phyloP scores from a whole-genome alignment of 1,140 invertebrate genomes.

The Chelonus insularis region DNA sequence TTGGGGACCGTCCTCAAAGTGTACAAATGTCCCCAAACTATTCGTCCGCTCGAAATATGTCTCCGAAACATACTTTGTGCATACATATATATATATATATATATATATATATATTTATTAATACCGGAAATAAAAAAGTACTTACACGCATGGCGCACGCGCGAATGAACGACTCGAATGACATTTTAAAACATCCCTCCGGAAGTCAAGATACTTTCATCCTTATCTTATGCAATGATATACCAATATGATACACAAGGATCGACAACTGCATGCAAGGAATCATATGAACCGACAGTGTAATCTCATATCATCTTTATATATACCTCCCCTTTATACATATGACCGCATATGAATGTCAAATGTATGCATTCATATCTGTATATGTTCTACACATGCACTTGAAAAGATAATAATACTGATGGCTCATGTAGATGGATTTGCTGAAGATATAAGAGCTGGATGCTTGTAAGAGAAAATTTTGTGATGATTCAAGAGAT shows the following conservation, averaged over 20 bases:
- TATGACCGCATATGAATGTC: neutral
- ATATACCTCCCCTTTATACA: neutral
- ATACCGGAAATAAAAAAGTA: conserved; percentile 20
- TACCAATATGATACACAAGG: conserved; percentile 11
- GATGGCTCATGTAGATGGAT: no score
- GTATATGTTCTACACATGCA: no score
- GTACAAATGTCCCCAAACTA: no score
- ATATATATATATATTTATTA: no score
- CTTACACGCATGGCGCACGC: conserved; percentile 15
- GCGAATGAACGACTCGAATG: conserved; percentile 34
- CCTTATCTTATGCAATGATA: conserved; percentile 34
- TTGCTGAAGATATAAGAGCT: no score
- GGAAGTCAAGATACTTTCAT: conserved; percentile 43
- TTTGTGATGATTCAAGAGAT: neutral
- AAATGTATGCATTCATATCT: neutral
- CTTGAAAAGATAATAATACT: no score
- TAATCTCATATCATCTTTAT: conserved; percentile 18
- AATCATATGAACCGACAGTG: conserved; percentile 16
- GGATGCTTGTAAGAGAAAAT: neutral
- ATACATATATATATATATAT: no score
- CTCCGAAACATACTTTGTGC: no score
- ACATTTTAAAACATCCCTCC: conserved; percentile 44
- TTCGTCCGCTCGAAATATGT: no score
- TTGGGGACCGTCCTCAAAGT: no score
- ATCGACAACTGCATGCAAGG: conserved; percentile 1